Evolutionary conservation across 2,797 vertebrate species (phyloP), one percentile per base, ranked within the genome.

Genomic region (Halcyon leucocephala): DNA sequence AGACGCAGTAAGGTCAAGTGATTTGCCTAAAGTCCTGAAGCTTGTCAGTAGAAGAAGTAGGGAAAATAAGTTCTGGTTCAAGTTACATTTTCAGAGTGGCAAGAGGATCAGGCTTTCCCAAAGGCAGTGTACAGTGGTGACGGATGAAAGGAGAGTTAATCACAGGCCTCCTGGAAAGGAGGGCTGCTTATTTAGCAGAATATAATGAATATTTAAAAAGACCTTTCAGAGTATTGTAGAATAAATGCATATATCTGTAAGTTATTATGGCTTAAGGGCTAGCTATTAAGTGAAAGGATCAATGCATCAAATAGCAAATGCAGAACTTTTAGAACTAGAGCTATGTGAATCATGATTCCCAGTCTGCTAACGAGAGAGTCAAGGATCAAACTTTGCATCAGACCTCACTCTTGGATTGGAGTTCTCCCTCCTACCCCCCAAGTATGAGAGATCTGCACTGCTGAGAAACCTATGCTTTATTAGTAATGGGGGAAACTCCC

Each of bases 161-260:
- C 93, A 93, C 70, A 88, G 87, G 87, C 82, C 93, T 95, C 77
- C 85, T 96, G 93, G 89, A 96, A 96, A 95, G 52, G 80, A 95
- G 66, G 48, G 62, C 73, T 95, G 95, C 96, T 97, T 97, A 96
- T 95, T 96, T 97, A 95, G 93, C 95, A 96, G 93, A 93, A 94
- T 77, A 82, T 93, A 94, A 96, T 96, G 89, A 95, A 96, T 97
- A 96, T 97, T 97, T 97, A 28, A 95, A 96, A 95, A 91, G 96
- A 82, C 85, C 91, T 96, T 95, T 97, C 95, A 93, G 81, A 95
- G 64, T 77, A 94, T 80, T 92, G 92, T 93, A 62, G 95, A 97
- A 96, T 96, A 97, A 95, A 96, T 96, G 95, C 94, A 96, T 94
- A 96, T 94, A 96, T 94, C 90, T 95, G 76, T 85, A 96, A 96